Base-by-base conservation (phyloP, 1,140 invertebrate species). In the Tribolium madens region DNA sequence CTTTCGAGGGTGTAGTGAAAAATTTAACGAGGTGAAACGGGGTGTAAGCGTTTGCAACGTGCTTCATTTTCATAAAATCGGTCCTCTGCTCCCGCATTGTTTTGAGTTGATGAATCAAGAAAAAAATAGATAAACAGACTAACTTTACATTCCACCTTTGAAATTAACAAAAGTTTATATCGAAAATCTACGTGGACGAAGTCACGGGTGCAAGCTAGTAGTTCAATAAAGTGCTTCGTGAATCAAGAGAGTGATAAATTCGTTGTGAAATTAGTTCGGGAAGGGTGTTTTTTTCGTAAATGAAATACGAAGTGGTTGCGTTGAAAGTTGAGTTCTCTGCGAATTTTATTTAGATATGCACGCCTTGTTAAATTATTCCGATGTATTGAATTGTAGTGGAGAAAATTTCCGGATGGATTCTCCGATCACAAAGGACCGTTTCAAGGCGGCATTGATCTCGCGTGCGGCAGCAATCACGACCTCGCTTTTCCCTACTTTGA, bases 361-460 rank as follows among this genome's bases (percentile, higher is more conserved):
- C 75, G 71, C 73, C 78, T 79, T 79, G 76, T 79, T 79, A 79
- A 79, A 75, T 79, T 77, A 79, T 79, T 79, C 76, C 78, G 76
- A 79, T 75, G 76, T 75, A 79, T 79, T 77, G 78, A 76, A 77
- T 79, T 77, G 78, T 71, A 79, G 71, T 68, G 50, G 21, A 71
- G 68, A 68, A 74, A 77, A 73, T 79, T 79, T 79, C 77, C 77
- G 47, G 74, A 70, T 74, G 75, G 47, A 71, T 72, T 77, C 60
- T 42, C 53, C 13, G 18, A 31, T 53, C 71, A 79, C 78, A 76
- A 76, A 64, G 26, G 57, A 14, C 26, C 26, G 57, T 33, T 64
- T 64, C n/a, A 64, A 64, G 57, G 64, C 57, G 70, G 68, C 74
- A 76, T 79, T 79, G 78, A 79, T 79, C 72, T 76, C 75, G 42